Conservation (phyloP, 2,113 vertebrate species). For the Rhea pennata region DNA sequence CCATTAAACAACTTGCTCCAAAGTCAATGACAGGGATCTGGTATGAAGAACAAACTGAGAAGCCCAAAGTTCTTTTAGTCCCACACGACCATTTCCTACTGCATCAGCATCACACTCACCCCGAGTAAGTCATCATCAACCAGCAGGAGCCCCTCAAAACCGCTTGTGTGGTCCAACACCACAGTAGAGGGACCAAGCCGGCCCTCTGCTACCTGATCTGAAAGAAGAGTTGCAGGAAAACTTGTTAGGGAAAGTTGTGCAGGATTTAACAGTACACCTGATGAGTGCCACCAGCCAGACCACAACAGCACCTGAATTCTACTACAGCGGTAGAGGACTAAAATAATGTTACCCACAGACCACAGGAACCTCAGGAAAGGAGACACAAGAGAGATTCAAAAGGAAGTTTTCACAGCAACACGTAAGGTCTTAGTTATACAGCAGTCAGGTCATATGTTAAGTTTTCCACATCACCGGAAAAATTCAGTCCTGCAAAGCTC, state of each 20-base stretch:
- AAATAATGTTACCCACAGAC: not conserved
- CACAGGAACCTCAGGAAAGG: not conserved
- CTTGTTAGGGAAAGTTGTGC: not conserved
- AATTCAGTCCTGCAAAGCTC: not conserved
- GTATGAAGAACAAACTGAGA: not conserved
- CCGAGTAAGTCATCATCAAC: constrained; percentile 97
- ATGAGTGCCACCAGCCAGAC: not conserved
- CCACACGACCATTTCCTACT: not conserved
- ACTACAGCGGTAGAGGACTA: not conserved
- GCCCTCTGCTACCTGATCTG: constrained; percentile 83
- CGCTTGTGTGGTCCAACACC: constrained; percentile 94
- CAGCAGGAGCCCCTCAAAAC: constrained; percentile 95
- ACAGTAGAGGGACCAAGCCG: constrained; percentile 91
- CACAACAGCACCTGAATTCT: not conserved
- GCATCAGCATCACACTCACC: constrained; percentile 77
- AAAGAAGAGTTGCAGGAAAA: constrained; percentile 64
- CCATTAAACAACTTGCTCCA: not conserved
- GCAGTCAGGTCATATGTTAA: not conserved
- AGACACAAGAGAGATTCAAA: not conserved
- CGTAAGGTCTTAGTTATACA: not conserved
- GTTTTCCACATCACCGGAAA: not conserved
- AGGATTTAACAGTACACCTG: not conserved
- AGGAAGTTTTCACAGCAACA: not conserved
- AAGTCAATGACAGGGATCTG: not conserved
- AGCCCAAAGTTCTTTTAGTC: not conserved